Base-by-base conservation (phyloP, 1,140 invertebrate species). In the Drosophila arizonae region DNA sequence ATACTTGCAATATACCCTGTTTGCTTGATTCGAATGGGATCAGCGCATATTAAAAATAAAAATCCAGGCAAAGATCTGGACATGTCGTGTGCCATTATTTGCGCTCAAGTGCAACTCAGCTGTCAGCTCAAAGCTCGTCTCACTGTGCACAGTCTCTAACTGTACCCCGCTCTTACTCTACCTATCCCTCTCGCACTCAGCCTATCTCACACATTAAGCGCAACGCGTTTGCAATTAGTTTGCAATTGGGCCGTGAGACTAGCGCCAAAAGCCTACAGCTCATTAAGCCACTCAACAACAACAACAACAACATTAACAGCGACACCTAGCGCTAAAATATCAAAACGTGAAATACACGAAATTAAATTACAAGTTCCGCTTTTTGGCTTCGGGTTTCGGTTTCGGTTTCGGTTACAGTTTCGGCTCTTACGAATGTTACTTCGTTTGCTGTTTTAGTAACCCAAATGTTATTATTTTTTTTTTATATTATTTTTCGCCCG, bases 291-390 rank as follows among this genome's bases (percentile, higher is more conserved):
- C 63, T 63, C 58, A 76, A 36, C 63, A 60, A 46, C 26, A 52
- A 5, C 54, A 64, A 50, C 58, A 56, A 50, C 67, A 30, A 24
- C 21, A 50, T 36, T 43, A 50, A 56, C 17, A 73, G 62, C 62
- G 68, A 87, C 81, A 78, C 67, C 81, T 87, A 48, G 72, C 68
- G 61, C 43, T 15, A 21, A 72, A 13, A 50, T 24, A 50, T 13
- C 11, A 26, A 50, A 88, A 82, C 82, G 73, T 79, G 84, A 87
- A 87, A 87, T 82, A 82, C 82, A 82, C 76, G 79, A 88, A 87
- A 79, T 77, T 52, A 77, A 82, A 88, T 88, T 88, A 87, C 79
- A 87, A 87, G 84, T 88, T 87, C 84, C 84, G 84, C 84, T 87
- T 88, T 70, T 74, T 68, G 66, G 60, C 67, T 45, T 75, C 33